Percentiles rank a stretch among this genome's conserved stretches.
phyloP scores from a whole-genome alignment of 2,888 invertebrate species.

The Sphinx pinastri region DNA sequence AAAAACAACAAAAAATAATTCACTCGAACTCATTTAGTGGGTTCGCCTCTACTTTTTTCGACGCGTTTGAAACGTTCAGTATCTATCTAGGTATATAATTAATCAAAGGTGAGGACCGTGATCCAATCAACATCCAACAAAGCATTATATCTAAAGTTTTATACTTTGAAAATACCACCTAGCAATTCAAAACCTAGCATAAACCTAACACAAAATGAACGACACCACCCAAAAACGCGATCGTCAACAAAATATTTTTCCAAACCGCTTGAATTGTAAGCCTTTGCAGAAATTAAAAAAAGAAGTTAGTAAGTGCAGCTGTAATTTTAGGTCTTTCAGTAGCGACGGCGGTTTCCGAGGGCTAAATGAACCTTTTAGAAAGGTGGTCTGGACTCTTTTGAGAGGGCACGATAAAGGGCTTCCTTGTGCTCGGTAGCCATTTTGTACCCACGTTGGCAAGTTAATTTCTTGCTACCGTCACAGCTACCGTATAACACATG shows the following conservation, averaged over 20 bases:
- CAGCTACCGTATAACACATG: conserved; percentile 15
- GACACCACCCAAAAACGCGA: neutral
- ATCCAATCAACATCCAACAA: too few species aligned
- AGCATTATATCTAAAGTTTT: too few species aligned
- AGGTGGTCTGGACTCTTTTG: conserved; percentile 52
- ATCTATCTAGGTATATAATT: too few species aligned
- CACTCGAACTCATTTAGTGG: too few species aligned
- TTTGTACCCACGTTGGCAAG: conserved; percentile 44
- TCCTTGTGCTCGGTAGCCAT: conserved; percentile 45
- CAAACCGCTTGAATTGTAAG: conserved; percentile 25
- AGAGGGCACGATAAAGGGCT: conserved; percentile 50
- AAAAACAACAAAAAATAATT: too few species aligned
- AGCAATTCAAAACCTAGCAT: too few species aligned
- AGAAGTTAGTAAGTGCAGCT: conserved; percentile 37
- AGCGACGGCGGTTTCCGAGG: conserved; percentile 44
- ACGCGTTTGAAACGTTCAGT: too few species aligned
- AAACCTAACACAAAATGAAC: neutral
- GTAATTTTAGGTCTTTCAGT: conserved; percentile 60
- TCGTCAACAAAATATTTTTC: conserved; percentile 5
- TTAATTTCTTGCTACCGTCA: conserved; percentile 50
- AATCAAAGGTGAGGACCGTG: too few species aligned
- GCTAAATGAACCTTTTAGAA: conserved; percentile 49
- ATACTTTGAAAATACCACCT: too few species aligned
- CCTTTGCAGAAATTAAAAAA: conserved; percentile 28
- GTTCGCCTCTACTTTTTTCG: too few species aligned